Evolutionary conservation across 2,888 invertebrate species (phyloP), one percentile per base, ranked within the genome.

Genomic region (Xestia sexstrigata): DNA sequence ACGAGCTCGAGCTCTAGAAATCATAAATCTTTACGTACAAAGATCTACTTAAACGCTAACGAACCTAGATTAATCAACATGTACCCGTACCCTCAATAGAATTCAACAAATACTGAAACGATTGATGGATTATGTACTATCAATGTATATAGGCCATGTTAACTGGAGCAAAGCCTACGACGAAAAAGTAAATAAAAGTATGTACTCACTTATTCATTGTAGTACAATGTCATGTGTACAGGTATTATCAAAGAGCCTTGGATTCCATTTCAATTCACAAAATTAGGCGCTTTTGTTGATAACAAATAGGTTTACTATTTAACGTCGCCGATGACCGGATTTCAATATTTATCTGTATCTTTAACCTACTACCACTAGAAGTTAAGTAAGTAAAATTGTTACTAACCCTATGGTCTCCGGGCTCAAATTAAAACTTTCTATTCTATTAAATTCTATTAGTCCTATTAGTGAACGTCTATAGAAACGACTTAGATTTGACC

Each of bases 111-210:
- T 30, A 52, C 35, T 55, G 11, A 55, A 71, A 47, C 20, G 35
- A 65, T 74, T 55, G 55, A 58, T 47, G 5, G 42, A 75, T 49
- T 20, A 20, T 66, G 62, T 30, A 65, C 63, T 42, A 23, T n/a
- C 15, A 11, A 63, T 35, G 60, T 62, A 79, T 26, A 49, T 42
- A 35, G 79, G 42, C 8, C 79, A 72, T 35, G n/a, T 60, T 58
- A 78, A 79, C 47, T 79, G 52, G 79, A 73, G 45, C 73, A 42
- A 20, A n/a, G 47, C n/a, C 1, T 17, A 15, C 47, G 30, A 45
- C 26, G 30, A 66, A 58, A 65, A 70, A 20, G 17, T 67, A 49
- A 77, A 76, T 68, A 76, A 77, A 68, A 35, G 52, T 70, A 13
- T 15, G n/a, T 49, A n/a, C 1, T 15, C 23, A 17, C 17, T 26